phyloP scores from a whole-genome alignment of 2,888 invertebrate genomes.

The Leptopilina syphax region DNA sequence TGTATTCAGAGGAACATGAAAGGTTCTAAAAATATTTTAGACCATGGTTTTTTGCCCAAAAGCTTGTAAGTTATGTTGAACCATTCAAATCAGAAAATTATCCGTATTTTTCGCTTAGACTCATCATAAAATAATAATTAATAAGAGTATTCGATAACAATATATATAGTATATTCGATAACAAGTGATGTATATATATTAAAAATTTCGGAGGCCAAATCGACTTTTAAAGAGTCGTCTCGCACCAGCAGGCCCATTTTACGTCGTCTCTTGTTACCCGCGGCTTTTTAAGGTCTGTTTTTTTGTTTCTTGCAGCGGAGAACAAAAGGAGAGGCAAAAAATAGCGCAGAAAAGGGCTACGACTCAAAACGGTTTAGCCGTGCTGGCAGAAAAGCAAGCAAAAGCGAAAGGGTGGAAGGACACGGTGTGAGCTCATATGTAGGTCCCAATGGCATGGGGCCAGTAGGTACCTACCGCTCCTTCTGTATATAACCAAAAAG shows the following conservation, averaged over 20 bases:
- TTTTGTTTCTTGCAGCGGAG: conserved; percentile 24
- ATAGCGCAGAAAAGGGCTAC: conserved; percentile 23
- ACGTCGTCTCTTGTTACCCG: conserved; percentile 53
- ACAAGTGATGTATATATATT: no score
- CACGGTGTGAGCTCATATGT: conserved; percentile 45
- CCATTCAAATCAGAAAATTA: no score
- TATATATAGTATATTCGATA: no score
- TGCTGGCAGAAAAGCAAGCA: conserved; percentile 30
- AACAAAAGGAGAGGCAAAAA: conserved; percentile 40
- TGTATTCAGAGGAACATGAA: no score
- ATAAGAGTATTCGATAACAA: no score
- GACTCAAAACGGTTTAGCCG: conserved; percentile 34
- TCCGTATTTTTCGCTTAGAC: no score
- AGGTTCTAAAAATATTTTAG: no score
- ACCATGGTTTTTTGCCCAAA: no score
- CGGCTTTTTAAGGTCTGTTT: conserved; percentile 37
- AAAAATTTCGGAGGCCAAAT: no score
- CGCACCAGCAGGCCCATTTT: conserved; percentile 45
- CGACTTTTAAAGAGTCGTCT: conserved; percentile 39
- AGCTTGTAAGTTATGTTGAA: no score
- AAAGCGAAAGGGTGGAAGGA: conserved; percentile 39
- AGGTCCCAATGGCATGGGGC: conserved; percentile 46
- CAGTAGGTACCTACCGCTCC: conserved; percentile 40
- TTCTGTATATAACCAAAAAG: background rate
- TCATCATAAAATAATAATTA: no score